Percentiles rank a stretch among this genome's conserved stretches.
These are phyloP conservation scores for Acleris cristana DNA, from an alignment of 2,888 invertebrate genomes.

Conservation along the genomic window DNA sequence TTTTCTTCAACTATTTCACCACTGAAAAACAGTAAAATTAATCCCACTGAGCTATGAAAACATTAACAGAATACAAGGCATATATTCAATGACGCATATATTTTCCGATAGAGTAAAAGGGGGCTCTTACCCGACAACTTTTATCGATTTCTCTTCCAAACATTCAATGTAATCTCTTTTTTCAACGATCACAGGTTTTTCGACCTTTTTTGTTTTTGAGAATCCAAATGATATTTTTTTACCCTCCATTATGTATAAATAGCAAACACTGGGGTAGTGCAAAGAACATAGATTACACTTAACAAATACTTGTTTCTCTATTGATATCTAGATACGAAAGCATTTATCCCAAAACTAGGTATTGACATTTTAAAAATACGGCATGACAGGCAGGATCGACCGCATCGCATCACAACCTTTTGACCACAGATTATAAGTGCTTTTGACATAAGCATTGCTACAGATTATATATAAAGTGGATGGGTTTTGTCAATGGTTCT, in stretches of 20 bases:
- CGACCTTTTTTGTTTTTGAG: slow-evolving; percentile 84
- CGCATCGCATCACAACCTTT: no score
- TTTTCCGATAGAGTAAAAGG: neutral
- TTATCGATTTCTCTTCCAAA: slow-evolving; percentile 89
- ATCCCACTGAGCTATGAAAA: neutral
- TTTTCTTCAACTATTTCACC: slow-evolving; percentile 80
- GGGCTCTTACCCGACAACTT: slow-evolving; percentile 87
- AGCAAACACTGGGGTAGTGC: neutral
- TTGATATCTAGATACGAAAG: no score
- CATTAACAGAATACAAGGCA: neutral
- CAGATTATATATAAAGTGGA: no score
- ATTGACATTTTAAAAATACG: no score
- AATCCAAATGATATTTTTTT: slow-evolving; percentile 93
- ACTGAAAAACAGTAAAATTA: slow-evolving; percentile 58
- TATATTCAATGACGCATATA: neutral
- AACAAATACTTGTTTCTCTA: no score
- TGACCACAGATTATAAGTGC: no score
- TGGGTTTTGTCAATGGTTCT: no score
- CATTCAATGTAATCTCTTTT: slow-evolving; percentile 89
- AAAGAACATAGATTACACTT: neutral
- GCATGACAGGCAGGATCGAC: no score
- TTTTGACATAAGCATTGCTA: no score
- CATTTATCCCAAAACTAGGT: no score
- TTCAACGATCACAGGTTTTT: slow-evolving; percentile 70
- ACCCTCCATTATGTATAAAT: slow-evolving; percentile 75